These are phyloP conservation scores for Temnothorax curvispinosus DNA, from an alignment of 1,140 invertebrate species.

Conservation along the genomic window DNA sequence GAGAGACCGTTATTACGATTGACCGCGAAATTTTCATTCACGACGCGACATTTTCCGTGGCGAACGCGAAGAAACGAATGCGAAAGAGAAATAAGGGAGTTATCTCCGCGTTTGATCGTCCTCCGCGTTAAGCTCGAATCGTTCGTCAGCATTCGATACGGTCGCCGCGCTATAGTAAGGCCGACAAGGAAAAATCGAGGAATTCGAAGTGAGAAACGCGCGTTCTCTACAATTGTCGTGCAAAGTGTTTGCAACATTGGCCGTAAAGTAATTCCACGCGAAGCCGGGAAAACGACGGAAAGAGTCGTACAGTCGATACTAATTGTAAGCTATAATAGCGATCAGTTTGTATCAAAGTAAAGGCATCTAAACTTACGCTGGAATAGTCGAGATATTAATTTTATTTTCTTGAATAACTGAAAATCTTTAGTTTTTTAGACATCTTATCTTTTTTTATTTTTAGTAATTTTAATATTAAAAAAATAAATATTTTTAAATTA, in stretches of 20 bases:
- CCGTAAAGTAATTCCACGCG: constrained; percentile 19
- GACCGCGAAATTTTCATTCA: constrained; percentile 4
- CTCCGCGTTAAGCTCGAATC: neutral
- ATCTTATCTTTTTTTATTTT: neutral
- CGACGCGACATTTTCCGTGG: neutral
- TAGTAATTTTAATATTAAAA: constrained; percentile 3
- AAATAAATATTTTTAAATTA: constrained; percentile 9
- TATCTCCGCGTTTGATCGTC: neutral
- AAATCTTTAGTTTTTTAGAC: neutral
- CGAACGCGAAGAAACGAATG: constrained; percentile 23
- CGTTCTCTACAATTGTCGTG: neutral
- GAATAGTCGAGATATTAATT: constrained; percentile 3
- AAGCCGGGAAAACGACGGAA: neutral
- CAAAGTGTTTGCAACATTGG: constrained; percentile 8
- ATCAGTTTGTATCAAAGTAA: neutral
- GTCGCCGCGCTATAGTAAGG: neutral
- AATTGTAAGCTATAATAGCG: neutral
- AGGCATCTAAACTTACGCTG: neutral
- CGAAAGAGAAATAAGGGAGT: neutral
- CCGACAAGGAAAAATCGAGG: neutral
- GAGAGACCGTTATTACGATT: neutral
- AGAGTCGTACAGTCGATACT: neutral
- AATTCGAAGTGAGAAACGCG: constrained; percentile 20
- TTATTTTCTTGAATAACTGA: neutral
- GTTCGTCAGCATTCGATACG: constrained; percentile 24